Evolutionary conservation across 1,140 invertebrate species (phyloP).

Genomic region (Onthophagus taurus): DNA sequence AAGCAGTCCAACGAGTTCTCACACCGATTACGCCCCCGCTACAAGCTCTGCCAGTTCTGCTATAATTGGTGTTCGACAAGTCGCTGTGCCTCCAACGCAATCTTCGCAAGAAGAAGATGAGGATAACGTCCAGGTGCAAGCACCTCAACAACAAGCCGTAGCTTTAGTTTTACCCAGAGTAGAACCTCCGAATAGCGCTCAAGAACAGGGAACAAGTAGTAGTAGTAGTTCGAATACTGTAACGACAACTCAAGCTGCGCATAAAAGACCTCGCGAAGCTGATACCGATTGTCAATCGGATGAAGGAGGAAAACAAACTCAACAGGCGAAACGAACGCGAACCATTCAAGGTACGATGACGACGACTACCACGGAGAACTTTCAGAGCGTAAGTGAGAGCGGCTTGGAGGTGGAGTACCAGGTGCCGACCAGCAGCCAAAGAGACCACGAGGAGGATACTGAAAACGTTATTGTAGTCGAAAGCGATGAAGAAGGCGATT

Average conservation of each 20-base stretch:
- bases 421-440: conserved; percentile 72
- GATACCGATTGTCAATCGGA: conserved; percentile 47
- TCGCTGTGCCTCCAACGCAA: conserved; percentile 38
- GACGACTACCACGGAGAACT: conserved; percentile 11
- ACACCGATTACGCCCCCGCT: conserved; percentile 61
- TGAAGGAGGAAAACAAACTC: conserved; percentile 36
- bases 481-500: conserved; percentile 45
- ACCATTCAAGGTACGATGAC: conserved; percentile 31
- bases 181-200: conserved; percentile 39
- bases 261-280: conserved; percentile 47
- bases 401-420: conserved; percentile 60
- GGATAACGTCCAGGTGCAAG: conserved; percentile 29
- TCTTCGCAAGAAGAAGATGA: conserved; percentile 35
- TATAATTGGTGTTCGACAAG: conserved; percentile 41
- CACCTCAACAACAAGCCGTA: conserved; percentile 53
- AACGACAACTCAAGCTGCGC: conserved; percentile 49
- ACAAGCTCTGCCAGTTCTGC: conserved; percentile 48
- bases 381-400: conserved; percentile 40
- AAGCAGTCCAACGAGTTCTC: conserved; percentile 49
- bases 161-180: conserved; percentile 64
- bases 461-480: conserved; percentile 65
- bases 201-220: conserved; percentile 28
- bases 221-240: conserved; percentile 39
- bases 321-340: conserved; percentile 37
- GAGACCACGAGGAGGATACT: conserved; percentile 67